These are phyloP conservation scores for Scaptodrosophila lebanonensis DNA, from an alignment of 1,140 invertebrate species.

Conservation along the genomic window DNA sequence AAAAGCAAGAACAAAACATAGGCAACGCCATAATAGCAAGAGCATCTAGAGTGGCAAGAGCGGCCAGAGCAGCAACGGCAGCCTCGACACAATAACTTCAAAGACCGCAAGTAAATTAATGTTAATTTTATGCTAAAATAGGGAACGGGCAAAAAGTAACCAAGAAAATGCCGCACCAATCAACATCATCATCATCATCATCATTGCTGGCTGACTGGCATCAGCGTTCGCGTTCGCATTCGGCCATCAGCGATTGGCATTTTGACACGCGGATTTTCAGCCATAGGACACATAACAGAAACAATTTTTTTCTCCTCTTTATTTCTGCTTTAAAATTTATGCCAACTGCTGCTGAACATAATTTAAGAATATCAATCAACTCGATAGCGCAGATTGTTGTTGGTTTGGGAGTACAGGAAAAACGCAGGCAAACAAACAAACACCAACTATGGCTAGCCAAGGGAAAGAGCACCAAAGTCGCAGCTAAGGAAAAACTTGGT, in stretches of 20 bases:
- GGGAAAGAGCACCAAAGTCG: slow-evolving; percentile 44
- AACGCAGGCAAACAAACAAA: slow-evolving; percentile 43
- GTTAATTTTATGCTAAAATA: slow-evolving; percentile 74
- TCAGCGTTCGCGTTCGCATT: slow-evolving; percentile 5
- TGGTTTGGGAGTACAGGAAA: not conserved
- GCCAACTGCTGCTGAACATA: slow-evolving; percentile 71
- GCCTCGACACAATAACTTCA: slow-evolving; percentile 68
- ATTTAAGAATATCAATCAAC: slow-evolving; percentile 75
- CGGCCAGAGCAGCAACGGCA: slow-evolving; percentile 4
- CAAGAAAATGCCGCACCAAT: slow-evolving; percentile 59
- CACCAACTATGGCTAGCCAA: not conserved
- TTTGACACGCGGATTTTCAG: slow-evolving; percentile 56
- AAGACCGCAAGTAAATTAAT: slow-evolving; percentile 76
- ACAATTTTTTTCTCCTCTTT: not conserved
- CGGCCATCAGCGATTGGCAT: slow-evolving; percentile 61
- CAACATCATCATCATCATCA: slow-evolving; percentile 44
- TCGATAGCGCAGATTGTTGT: slow-evolving; percentile 66
- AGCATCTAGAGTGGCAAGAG: slow-evolving; percentile 11
- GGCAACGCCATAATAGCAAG: not conserved
- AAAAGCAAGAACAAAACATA: slow-evolving; percentile 64
- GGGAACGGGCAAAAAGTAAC: slow-evolving; percentile 42
- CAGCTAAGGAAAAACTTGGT: slow-evolving; percentile 57
- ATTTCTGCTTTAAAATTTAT: slow-evolving; percentile 46
- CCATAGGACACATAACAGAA: too few species aligned
- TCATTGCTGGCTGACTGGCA: slow-evolving; percentile 4